Evolutionary conservation across 2,888 invertebrate genomes (phyloP), one percentile per base, ranked within the genome.

Genomic region (Campaea margaritaria): DNA sequence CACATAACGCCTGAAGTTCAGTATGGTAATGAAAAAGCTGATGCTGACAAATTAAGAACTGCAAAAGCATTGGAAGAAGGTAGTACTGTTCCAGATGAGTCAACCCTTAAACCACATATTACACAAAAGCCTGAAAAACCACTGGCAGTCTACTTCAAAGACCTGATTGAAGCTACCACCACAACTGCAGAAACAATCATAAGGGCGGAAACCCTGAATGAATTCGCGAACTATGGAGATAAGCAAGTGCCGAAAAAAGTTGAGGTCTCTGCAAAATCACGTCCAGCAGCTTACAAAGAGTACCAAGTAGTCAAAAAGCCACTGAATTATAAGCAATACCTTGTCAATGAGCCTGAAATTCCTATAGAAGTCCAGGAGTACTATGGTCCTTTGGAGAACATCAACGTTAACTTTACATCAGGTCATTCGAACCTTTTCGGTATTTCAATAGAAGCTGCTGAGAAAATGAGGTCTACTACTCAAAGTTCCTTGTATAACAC

Each of bases 361-460:
- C 76, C 81, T 1, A 65, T 74, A 50, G 83, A 85, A 62, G 64
- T 77, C 10, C 76, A 79, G 69, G 83, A 85, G 56, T 79, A 70
- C 67, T 82, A 82, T 50, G 69, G 58, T 10, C 78, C 69, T 7
- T 71, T 76, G 5, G 52, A 62, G 21, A 76, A 73, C 28, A 62
- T 69, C 8, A 77, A 83, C 38, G 69, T 82, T 21, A 86, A 83
- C 63, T 94, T 94, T 69, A 94, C 94, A 5, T 94, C 94, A 42
- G 94, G 94, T 41, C 94, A 94, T 80, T 94, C 94, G 58, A 94
- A 94, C 64, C 87, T 93, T 62, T 94, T 94, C 68, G 94, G 94
- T 55, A 89, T 94, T 61, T 93, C 94, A 52, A 93, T 94, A 46
- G 94, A 94, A 73, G 94, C 94, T 61, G 94, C 94, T 57, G 93